Base-by-base conservation (phyloP, 2,797 vertebrate species). In the Acanthurus lineatus region DNA sequence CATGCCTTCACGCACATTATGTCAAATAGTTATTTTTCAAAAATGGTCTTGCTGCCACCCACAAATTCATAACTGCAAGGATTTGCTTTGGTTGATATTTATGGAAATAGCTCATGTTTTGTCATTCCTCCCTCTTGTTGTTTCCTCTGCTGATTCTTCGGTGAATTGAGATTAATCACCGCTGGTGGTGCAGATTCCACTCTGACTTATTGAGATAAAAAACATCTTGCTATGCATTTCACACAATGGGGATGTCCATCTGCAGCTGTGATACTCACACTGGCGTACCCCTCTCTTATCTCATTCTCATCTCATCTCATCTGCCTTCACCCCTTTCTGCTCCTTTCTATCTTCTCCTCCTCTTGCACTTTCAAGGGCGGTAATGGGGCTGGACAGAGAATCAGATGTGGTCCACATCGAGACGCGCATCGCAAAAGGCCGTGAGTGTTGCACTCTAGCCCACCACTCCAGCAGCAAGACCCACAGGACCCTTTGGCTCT, bases 351-450 rank as follows among this genome's bases (percentile, higher is more conserved):
- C 82, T 65, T 73, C 70, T 78, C 75, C 58, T 73, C 63, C 69
- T 85, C 71, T 17, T 32, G 5, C 65, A 82, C 59, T 80, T 89
- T 78, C 49, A 91, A 99, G 98, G 98, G 97, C 98, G 0, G 96
- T 97, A 93, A 91, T 94, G 1, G 97, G 97, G 76, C 91, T 99
- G 95, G 98, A 99, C 94, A 98, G 96, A 94, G 97, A 99, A 67
- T 92, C 96, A 35, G 98, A 99, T 89, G 96, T 98, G 75, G 96
- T 99, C 76, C 98, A 99, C 93, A 96, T 99, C 90, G 98, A 99
- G 92, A 97, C 96, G 61, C 95, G 95, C 91, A 96, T 96, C 9
- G 88, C 96, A 38, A 97, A 97, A 59, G 96, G 97, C 97, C 88
- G 98, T 99, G 95, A 99, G 98, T 94, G 83, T 77, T 81, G 62